Percentiles rank a stretch among this genome's conserved stretches.
phyloP scores from a whole-genome alignment of 53 echinoderm and acorn worm genomes.

The Holothuria leucospilota region DNA sequence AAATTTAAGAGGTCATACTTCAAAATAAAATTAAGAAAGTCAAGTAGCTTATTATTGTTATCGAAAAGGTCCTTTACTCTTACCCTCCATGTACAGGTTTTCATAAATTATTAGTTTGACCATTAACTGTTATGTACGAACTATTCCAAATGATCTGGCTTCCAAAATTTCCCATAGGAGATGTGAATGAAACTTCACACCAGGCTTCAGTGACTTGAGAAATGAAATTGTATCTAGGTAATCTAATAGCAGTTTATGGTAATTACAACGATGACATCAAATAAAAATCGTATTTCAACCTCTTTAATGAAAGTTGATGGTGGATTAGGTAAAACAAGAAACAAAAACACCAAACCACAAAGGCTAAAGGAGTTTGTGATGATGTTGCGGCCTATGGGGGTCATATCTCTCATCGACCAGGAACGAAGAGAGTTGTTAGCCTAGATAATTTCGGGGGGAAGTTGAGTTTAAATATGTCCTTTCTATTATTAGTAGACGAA shows the following conservation, averaged over 20 bases:
- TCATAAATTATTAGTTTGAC: not conserved
- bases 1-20: not conserved
- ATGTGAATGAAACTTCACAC: not conserved
- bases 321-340: too few relatives aligned
- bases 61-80: not conserved
- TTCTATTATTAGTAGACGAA: not conserved
- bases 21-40: not conserved
- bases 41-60: not conserved
- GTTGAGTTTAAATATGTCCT: too few relatives aligned
- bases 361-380: not conserved
- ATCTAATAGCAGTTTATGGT: not conserved
- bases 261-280: not conserved
- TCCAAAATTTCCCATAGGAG: not conserved
- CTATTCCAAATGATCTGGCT: not conserved
- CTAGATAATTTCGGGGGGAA: too few relatives aligned
- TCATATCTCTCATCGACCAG: slow-evolving; percentile 4
- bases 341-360: not conserved
- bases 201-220: not conserved
- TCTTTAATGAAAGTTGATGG: not conserved
- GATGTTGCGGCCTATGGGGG: too few relatives aligned
- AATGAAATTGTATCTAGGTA: not conserved
- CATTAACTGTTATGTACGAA: not conserved
- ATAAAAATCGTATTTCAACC: not conserved
- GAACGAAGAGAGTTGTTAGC: not conserved
- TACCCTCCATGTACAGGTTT: not conserved